Evolutionary conservation across 1,140 invertebrate species (phyloP).

Genomic region (Pogonognathellus flavescens): DNA sequence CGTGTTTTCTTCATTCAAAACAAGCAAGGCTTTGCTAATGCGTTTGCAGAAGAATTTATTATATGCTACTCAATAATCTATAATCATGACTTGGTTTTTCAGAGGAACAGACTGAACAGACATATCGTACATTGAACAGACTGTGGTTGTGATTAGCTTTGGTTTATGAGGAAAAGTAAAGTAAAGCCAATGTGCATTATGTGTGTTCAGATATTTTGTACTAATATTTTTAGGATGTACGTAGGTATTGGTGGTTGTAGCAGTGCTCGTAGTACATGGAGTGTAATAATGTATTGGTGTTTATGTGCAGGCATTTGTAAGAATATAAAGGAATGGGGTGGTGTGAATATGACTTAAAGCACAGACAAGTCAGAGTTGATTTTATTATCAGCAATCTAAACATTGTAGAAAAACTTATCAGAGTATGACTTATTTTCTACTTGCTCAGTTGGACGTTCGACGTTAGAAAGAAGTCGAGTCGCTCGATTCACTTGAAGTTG

Average conservation of each 20-base stretch:
- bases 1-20: not conserved
- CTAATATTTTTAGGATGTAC: not conserved
- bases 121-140: not conserved
- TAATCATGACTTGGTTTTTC: not conserved
- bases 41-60: not conserved
- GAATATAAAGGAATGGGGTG: not conserved
- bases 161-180: not conserved
- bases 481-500: too few species aligned
- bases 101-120: not conserved
- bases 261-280: not conserved
- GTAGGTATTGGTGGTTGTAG: not conserved
- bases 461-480: not conserved
- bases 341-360: constrained; percentile 3
- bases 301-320: not conserved
- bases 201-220: not conserved
- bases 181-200: not conserved
- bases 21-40: not conserved
- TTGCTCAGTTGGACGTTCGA: constrained; percentile 43
- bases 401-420: constrained; percentile 51
- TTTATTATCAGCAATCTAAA: constrained; percentile 48
- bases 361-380: not conserved
- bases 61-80: not conserved
- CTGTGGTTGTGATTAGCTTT: not conserved
- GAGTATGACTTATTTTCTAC: constrained; percentile 53
- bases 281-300: not conserved